Evolutionary conservation across 1,140 invertebrate genomes (phyloP).

Genomic region (Ylistrum balloti): DNA sequence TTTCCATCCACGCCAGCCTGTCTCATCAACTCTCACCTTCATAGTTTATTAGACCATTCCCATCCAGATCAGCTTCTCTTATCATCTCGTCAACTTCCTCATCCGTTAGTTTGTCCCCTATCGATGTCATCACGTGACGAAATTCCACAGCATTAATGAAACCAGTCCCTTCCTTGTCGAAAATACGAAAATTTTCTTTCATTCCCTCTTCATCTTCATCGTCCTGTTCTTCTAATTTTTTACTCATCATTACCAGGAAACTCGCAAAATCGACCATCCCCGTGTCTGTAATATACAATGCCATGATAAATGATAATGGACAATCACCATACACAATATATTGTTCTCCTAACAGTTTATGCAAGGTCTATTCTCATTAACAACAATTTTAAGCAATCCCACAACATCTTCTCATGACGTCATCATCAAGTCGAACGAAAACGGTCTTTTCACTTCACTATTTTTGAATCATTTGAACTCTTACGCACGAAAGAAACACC

Average conservation of each 20-base stretch:
- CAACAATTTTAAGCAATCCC: too few relatives aligned
- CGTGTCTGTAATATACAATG: not conserved
- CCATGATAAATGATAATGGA: too few relatives aligned
- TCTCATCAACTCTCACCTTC: not conserved
- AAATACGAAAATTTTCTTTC: not conserved
- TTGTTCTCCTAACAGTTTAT: too few relatives aligned
- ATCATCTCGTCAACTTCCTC: slow-evolving; percentile 3
- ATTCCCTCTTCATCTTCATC: not conserved
- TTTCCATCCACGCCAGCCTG: not conserved
- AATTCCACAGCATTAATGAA: slow-evolving; percentile 8
- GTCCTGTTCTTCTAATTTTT: not conserved
- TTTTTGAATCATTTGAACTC: too few relatives aligned
- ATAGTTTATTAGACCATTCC: not conserved
- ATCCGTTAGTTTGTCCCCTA: not conserved
- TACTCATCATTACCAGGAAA: not conserved
- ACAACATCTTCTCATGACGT: too few relatives aligned
- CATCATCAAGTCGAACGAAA: too few relatives aligned
- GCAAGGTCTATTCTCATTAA: too few relatives aligned
- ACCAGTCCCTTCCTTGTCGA: not conserved
- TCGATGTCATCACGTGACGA: not conserved
- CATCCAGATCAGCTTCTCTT: not conserved
- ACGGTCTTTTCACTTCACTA: too few relatives aligned
- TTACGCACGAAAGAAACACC: too few relatives aligned
- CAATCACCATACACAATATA: too few relatives aligned
- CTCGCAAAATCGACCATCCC: not conserved